phyloP scores from a whole-genome alignment of 2,888 invertebrate genomes.

The Esperia sulphurella region DNA sequence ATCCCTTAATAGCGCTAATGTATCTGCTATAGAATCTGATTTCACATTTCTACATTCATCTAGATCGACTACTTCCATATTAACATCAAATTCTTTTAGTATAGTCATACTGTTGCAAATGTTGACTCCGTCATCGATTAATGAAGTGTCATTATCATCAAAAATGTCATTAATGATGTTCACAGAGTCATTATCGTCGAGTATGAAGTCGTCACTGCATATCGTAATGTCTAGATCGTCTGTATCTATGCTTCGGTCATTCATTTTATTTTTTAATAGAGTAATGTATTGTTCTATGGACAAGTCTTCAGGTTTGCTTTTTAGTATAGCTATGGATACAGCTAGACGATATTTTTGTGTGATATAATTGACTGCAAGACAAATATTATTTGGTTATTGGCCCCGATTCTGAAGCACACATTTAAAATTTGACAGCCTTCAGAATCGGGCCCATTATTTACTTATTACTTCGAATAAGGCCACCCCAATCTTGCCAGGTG shows the following conservation, averaged over 20 bases:
- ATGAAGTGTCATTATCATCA: background rate
- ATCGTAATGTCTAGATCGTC: constrained; percentile 31
- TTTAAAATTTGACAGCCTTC: too few species aligned
- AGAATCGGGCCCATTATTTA: too few species aligned
- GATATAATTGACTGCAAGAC: constrained; percentile 40
- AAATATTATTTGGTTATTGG: background rate
- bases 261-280: constrained; percentile 31
- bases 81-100: constrained; percentile 6
- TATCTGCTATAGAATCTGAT: background rate
- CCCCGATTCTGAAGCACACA: too few species aligned
- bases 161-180: constrained; percentile 4
- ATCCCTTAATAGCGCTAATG: constrained; percentile 1
- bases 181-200: constrained; percentile 22
- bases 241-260: constrained; percentile 19
- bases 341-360: constrained; percentile 44
- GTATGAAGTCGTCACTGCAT: constrained; percentile 46
- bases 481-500: too few species aligned
- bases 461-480: too few species aligned
- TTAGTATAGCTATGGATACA: constrained; percentile 42
- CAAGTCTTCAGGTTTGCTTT: constrained; percentile 38
- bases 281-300: constrained; percentile 32
- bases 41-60: background rate
- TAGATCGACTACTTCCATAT: constrained; percentile 1
- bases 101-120: constrained; percentile 12
- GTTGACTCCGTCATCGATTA: too few species aligned